Evolutionary conservation across 1,140 invertebrate species (phyloP).

Genomic region (Tetramorium alpestre): DNA sequence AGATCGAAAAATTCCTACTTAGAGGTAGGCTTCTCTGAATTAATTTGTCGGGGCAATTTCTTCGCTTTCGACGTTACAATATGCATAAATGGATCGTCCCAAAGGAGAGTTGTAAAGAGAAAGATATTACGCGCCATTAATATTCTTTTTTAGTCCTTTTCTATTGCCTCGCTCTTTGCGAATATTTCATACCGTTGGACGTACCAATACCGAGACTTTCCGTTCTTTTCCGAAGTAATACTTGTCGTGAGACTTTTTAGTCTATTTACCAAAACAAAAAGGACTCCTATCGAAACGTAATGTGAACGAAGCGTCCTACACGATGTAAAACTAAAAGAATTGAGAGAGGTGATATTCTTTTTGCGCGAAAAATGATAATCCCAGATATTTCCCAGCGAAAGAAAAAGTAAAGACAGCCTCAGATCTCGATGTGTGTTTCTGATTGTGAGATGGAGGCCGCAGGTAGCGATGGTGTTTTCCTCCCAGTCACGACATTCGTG

Average conservation of each 20-base stretch:
- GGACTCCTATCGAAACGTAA: not conserved
- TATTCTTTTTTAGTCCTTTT: not conserved
- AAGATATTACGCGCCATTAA: not conserved
- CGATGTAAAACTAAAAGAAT: not conserved
- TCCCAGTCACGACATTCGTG: slow-evolving; percentile 8
- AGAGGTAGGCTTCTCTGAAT: not conserved
- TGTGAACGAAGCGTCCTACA: not conserved
- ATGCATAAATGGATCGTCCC: not conserved
- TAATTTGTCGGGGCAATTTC: slow-evolving; percentile 11
- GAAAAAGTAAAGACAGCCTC: not conserved
- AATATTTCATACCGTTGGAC: slow-evolving; percentile 1
- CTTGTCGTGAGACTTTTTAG: not conserved
- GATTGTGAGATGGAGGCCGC: not conserved
- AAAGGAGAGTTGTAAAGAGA: not conserved
- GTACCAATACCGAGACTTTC: not conserved
- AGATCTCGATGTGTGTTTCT: not conserved
- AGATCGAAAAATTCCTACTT: not conserved
- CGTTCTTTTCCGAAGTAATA: not conserved
- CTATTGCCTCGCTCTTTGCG: not conserved
- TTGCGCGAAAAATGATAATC: not conserved
- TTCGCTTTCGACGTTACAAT: slow-evolving; percentile 17
- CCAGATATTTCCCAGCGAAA: not conserved
- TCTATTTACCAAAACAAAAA: not conserved
- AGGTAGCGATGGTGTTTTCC: slow-evolving; percentile 17
- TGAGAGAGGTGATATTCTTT: not conserved